A percentile compares a stretch with the other conserved stretches of the same genome.
phyloP scores from a whole-genome alignment of 1,140 invertebrate species.

The Plectrocnemia conspersa region DNA sequence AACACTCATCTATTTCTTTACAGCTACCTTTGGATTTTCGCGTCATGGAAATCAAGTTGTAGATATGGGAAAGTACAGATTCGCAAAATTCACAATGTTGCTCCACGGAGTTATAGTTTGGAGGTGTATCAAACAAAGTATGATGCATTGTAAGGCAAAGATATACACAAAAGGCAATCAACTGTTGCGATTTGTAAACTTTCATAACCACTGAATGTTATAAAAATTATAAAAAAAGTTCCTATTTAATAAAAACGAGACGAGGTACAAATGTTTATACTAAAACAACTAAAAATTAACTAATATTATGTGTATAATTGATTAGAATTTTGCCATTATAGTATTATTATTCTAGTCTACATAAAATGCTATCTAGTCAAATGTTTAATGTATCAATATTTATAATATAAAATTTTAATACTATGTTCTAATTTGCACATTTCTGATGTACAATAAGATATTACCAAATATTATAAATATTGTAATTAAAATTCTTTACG shows the following conservation, averaged over 20 bases:
- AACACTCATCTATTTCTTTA: slow-evolving; percentile 5
- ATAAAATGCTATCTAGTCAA: too few species aligned
- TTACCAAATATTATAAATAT: too few species aligned
- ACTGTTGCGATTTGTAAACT: slow-evolving; percentile 11
- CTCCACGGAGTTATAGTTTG: slow-evolving; percentile 8
- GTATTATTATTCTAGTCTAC: too few species aligned
- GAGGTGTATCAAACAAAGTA: slow-evolving; percentile 19
- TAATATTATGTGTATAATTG: too few species aligned
- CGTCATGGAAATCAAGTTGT: slow-evolving; percentile 16
- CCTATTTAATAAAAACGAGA: slow-evolving; percentile 3
- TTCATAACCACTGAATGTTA: slow-evolving; percentile 17
- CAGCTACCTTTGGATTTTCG: slow-evolving; percentile 10
- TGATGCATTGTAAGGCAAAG: slow-evolving; percentile 14
- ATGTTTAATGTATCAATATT: too few species aligned
- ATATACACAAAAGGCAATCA: slow-evolving; percentile 13
- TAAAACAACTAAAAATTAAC: too few species aligned
- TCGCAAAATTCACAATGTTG: slow-evolving; percentile 16
- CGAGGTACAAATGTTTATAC: too few species aligned
- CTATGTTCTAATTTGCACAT: too few species aligned
- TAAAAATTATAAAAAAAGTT: neutral
- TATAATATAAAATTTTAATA: too few species aligned
- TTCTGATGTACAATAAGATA: too few species aligned
- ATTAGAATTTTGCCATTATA: too few species aligned
- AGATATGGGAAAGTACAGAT: slow-evolving; percentile 15
- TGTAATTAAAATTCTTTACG: too few species aligned